A percentile compares a stretch with the other conserved stretches of the same genome.
phyloP scores from a whole-genome alignment of 2,888 invertebrate genomes.

The Amorpha juglandis region DNA sequence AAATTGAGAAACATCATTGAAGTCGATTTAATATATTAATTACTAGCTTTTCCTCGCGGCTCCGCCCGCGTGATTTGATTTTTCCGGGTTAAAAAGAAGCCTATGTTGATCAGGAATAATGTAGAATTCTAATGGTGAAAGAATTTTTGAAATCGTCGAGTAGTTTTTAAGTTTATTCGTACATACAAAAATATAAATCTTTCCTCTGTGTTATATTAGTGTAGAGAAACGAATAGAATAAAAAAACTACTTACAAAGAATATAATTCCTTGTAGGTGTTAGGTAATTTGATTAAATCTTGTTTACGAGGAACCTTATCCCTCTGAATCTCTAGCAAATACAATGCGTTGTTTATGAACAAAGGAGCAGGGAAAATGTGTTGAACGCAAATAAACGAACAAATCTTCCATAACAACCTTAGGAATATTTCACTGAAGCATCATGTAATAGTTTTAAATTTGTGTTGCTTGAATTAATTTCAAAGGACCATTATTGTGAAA shows the following conservation, averaged over 20 bases:
- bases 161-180: no score
- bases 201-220: no score
- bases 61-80: no score
- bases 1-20: no score
- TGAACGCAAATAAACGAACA: not conserved
- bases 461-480: not conserved
- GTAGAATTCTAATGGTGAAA: no score
- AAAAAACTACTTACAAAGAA: not conserved
- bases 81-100: no score
- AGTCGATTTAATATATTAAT: no score
- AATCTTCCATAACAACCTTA: not conserved
- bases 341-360: not conserved
- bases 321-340: not conserved
- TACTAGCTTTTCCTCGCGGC: no score
- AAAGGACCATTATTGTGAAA: no score
- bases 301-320: not conserved
- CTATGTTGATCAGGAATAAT: no score
- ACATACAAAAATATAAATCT: no score
- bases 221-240: not conserved
- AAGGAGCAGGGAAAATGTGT: not conserved
- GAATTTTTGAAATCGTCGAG: no score
- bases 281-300: conserved; percentile 5
- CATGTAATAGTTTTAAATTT: not conserved
- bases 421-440: not conserved
- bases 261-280: not conserved